Evolutionary conservation across 2,888 invertebrate genomes (phyloP).

Genomic region (Idaea dimidiata): DNA sequence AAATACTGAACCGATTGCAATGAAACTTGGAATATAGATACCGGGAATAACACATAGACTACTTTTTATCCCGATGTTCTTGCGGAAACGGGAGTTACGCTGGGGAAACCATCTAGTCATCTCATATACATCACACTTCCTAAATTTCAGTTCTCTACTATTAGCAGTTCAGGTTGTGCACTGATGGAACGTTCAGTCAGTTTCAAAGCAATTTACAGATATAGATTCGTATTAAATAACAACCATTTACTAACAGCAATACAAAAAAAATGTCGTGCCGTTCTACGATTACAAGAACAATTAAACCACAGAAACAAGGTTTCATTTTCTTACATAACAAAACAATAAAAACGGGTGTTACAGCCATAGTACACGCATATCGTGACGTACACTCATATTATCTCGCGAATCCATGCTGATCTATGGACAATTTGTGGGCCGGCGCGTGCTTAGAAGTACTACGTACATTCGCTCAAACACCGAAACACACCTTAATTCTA

Average conservation of each 20-base stretch:
- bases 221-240: not conserved
- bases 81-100: too few species aligned
- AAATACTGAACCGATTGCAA: too few species aligned
- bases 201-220: too few species aligned
- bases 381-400: conserved; percentile 45
- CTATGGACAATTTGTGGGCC: conserved; percentile 68
- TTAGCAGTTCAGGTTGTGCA: too few species aligned
- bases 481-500: conserved; percentile 27
- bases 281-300: not conserved
- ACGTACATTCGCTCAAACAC: not conserved
- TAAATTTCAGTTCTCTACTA: too few species aligned
- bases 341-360: conserved; percentile 11
- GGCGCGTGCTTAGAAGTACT: conserved; percentile 55
- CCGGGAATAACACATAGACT: too few species aligned
- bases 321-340: not conserved
- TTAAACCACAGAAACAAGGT: not conserved
- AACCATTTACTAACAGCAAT: conserved; percentile 7
- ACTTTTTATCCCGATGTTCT: too few species aligned
- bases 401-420: conserved; percentile 44
- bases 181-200: too few species aligned
- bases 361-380: conserved; percentile 30
- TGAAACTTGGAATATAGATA: too few species aligned
- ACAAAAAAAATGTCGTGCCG: conserved; percentile 11
- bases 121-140: too few species aligned
- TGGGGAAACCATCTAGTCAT: too few species aligned